These are phyloP conservation scores for Motacilla tschutschensis DNA, from an alignment of 2,113 vertebrate species.

Conservation along the genomic window DNA sequence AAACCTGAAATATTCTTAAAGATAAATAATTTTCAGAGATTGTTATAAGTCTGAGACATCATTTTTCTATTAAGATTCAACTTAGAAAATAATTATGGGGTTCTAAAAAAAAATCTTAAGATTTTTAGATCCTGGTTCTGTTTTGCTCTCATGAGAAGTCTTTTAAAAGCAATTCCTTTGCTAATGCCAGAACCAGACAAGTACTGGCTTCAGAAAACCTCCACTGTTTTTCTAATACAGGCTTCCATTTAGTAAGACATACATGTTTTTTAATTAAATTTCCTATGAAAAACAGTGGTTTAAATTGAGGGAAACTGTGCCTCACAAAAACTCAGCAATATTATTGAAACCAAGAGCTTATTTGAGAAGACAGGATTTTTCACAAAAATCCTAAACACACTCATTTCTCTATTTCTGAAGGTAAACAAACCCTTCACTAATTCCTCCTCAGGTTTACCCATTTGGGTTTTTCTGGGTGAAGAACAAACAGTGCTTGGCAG, in stretches of 20 bases:
- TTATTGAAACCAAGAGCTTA: not conserved
- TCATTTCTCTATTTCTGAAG: not conserved
- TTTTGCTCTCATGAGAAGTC: not conserved
- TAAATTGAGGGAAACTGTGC: conserved; percentile 8
- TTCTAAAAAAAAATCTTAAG: not conserved
- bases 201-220: conserved; percentile 12
- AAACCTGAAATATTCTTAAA: not conserved
- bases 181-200: conserved; percentile 15
- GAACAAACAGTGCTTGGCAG: not conserved
- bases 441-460: not conserved
- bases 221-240: conserved; percentile 19
- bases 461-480: not conserved
- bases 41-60: not conserved
- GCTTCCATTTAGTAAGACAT: conserved; percentile 40
- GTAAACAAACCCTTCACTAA: not conserved
- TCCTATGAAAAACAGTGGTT: conserved; percentile 33
- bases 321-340: conserved; percentile 2
- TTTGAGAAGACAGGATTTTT: not conserved
- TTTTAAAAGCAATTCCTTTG: not conserved
- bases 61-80: not conserved
- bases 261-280: conserved; percentile 36
- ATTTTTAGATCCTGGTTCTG: not conserved
- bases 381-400: not conserved
- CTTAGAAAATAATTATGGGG: not conserved
- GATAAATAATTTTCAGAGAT: not conserved